Base-by-base conservation (phyloP, 2,888 invertebrate genomes). In the Gastrophysa polygoni region DNA sequence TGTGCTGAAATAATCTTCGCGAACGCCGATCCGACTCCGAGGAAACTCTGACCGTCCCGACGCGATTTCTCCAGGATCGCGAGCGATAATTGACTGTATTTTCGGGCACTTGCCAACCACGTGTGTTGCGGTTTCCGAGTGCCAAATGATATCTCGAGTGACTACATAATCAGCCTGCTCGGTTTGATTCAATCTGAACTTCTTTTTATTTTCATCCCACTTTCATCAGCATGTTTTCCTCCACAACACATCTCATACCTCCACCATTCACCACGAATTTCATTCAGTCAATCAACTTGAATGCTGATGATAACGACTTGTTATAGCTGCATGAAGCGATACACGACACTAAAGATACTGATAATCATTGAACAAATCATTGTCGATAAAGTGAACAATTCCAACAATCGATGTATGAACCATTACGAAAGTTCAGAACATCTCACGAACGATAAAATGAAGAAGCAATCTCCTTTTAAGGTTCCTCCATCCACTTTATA, bases 141-240 rank as follows among this genome's bases (percentile, higher is more conserved):
- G 24, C 21, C 14, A 43, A 43, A 24, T 44, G 16, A 8, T 34
- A n/a, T n/a, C 32, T 34, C n/a, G n/a, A n/a, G n/a, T n/a, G 28
- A 7, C 32, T 14, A 24, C 43, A 17, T 38, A 34, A 43, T 43
- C 17, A 54, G 16, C 17, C 16, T 17, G 18, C 20, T 43, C 54
- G 63, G 63, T 63, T 46, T 52, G 63, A 29, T 20, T 57, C 47
- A 55, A 59, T 47, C 54, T 20, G 50, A 34, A 38, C 38, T 57
- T 63, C 46, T 32, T 59, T 59, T 46, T 46, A 3, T 59, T 59
- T 47, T 54, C 3, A 46, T 48, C 51, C 34, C 32, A 3, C 55
- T 59, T 47, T 54, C 3, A 46, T 48, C 51, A 63, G 63, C 63
- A 63, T 63, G 63, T 59, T 21, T 47, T 57, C 59, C 20, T 52